Evolutionary conservation across 2,888 invertebrate species (phyloP).

Genomic region (Tipula confusa): DNA sequence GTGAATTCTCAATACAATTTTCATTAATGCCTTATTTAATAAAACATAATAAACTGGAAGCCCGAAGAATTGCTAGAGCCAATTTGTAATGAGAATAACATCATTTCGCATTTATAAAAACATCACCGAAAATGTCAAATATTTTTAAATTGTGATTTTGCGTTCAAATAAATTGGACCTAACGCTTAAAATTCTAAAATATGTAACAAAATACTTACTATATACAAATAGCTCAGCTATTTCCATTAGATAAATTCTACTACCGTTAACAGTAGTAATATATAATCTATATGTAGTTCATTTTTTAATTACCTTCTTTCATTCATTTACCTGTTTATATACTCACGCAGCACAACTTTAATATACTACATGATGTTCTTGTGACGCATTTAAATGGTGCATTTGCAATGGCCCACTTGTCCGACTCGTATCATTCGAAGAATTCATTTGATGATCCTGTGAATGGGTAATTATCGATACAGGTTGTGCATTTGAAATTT

Average conservation of each 20-base stretch:
- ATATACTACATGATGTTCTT: background rate
- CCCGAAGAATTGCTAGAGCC: background rate
- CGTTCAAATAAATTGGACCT: background rate
- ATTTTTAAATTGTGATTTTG: background rate
- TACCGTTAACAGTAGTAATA: no score
- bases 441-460: constrained; percentile 26
- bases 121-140: background rate
- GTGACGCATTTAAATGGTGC: constrained; percentile 1
- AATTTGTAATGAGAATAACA: background rate
- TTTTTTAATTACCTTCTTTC: background rate
- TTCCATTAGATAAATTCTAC: background rate
- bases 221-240: constrained; percentile 6
- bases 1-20: background rate
- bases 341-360: background rate
- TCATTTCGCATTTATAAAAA: background rate
- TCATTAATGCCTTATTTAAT: background rate
- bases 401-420: background rate
- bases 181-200: background rate
- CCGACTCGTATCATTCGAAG: background rate
- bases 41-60: background rate
- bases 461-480: background rate
- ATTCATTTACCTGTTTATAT: background rate
- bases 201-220: background rate
- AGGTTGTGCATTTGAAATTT: background rate
- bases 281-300: no score